Conservation (phyloP, 2,888 invertebrate species). For the Iselma pallidipennis region DNA sequence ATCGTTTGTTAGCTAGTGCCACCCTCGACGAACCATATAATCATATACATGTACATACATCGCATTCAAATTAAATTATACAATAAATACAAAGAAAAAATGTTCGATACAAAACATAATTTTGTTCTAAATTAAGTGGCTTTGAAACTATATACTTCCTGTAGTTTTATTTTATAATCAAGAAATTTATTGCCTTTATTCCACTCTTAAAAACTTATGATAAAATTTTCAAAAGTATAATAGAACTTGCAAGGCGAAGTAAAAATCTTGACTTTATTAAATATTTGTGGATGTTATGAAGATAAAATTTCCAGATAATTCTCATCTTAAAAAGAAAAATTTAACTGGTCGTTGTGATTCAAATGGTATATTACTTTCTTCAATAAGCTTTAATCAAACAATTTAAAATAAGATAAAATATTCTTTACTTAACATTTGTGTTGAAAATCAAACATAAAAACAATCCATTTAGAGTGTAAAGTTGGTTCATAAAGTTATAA, state of each 20-base stretch:
- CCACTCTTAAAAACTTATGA: neutral
- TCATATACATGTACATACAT: neutral
- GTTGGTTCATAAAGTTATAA: neutral
- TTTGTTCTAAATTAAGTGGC: no score
- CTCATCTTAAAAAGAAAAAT: neutral
- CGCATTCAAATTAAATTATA: neutral
- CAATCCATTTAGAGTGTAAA: no score
- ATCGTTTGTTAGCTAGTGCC: slow-evolving; percentile 17
- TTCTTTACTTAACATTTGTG: no score
- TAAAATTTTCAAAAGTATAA: neutral
- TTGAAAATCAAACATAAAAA: no score
- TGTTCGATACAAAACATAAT: no score
- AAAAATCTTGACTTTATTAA: neutral
- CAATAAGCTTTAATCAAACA: neutral
- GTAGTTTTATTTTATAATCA: neutral
- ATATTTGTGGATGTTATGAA: neutral
- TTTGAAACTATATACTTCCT: no score
- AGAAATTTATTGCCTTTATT: neutral
- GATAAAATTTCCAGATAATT: neutral
- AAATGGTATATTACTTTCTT: no score
- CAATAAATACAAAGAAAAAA: neutral
- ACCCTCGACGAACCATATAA: slow-evolving; percentile 3
- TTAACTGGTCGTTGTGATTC: no score
- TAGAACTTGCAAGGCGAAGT: no score
- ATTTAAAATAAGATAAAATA: neutral